Evolutionary conservation across 2,113 vertebrate species (phyloP), one percentile per base, ranked within the genome.

Genomic region (Albula glossodonta): DNA sequence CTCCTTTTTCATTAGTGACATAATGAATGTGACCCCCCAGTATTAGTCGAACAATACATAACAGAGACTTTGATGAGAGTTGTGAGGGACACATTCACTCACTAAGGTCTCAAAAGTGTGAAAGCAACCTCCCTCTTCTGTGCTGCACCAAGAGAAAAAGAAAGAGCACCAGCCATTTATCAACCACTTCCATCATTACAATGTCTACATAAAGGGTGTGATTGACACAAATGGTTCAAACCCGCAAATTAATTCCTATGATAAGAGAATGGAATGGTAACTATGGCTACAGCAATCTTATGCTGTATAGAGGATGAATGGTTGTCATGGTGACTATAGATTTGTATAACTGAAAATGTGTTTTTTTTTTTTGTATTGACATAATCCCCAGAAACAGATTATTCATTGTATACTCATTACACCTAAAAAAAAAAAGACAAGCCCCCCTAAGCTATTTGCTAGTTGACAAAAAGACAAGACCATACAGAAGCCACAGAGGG

Each of bases 271-370:
- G 70, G 51, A 74, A 51, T 86, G 74, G 87, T 92, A 82, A 84
- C 88, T 85, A 87, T 78, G 83, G 90, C 83, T 84, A 90, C 84
- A 60, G 86, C 84, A 80, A 66, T 84, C 56, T 82, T 85, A 87
- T 8, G n/a, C 57, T 83, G 86, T 88, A 87, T 88, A 81, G 78
- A 86, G 79, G 83, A 79, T 83, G 77, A 90, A 90, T 84, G 87
- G 87, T 89, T 90, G 84, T 84, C 77, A 85, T 84, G 80, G 88
- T 80, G 87, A 89, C 88, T 85, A 82, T 63, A 87, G 66, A 49
- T 88, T 51, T 77, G 49, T 77, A 51, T 77, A 15, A 13, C 50
- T 52, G 63, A 49, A 74, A 66, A 74, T 66, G 51, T 53, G 41
- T 13, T 31, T 41, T 41, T 41, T 41, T 19, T 66, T 66, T 66